A percentile compares a stretch with the other conserved stretches of the same genome.
phyloP scores from a whole-genome alignment of 2,888 invertebrate species.

The Dinocampus coccinellae region DNA sequence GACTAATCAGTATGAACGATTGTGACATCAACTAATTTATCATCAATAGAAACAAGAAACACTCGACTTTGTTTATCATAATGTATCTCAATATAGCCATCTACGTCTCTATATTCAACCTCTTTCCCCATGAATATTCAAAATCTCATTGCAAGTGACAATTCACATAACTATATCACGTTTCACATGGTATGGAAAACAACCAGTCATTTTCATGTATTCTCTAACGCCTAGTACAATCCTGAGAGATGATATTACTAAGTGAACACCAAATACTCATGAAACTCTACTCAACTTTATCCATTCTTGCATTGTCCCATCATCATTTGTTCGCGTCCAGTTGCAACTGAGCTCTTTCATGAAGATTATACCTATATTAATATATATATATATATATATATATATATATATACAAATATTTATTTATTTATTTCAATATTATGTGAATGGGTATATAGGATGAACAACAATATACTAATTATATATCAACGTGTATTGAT shows the following conservation, averaged over 20 bases:
- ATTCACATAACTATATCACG: slow-evolving; percentile 46
- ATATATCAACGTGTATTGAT: no score
- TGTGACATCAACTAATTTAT: not conserved
- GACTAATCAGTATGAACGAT: not conserved
- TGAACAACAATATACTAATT: not conserved
- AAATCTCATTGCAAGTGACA: slow-evolving; percentile 36
- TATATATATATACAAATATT: no score
- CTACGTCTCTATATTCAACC: not conserved
- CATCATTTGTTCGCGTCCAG: slow-evolving; percentile 14
- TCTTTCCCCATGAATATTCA: slow-evolving; percentile 56
- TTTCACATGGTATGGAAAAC: slow-evolving; percentile 34
- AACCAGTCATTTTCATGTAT: slow-evolving; percentile 32
- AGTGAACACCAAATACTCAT: no score
- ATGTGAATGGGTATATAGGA: no score
- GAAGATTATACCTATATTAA: no score
- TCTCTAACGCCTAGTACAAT: not conserved
- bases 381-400: no score
- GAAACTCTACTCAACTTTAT: no score
- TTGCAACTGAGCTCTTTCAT: slow-evolving; percentile 23
- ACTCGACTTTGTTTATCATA: not conserved
- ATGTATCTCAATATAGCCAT: not conserved
- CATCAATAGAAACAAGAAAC: not conserved
- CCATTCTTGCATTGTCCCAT: not conserved
- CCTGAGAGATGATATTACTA: not conserved
- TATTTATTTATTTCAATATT: no score